Evolutionary conservation across 2,113 vertebrate species (phyloP).

Genomic region (Spizaetus ornatus): DNA sequence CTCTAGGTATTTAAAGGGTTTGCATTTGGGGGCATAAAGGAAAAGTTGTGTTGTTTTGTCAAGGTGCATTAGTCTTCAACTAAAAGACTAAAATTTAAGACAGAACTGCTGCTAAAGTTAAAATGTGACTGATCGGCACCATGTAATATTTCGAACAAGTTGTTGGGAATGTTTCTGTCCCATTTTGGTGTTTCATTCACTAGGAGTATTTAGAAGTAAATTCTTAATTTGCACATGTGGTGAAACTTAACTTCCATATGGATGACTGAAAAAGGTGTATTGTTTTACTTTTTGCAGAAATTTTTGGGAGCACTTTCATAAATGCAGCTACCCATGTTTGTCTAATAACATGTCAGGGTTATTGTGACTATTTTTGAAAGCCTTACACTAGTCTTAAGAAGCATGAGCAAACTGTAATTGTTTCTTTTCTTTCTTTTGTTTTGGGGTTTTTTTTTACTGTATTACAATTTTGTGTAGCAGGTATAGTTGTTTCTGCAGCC

Average conservation of each 20-base stretch:
- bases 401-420: background rate
- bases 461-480: background rate
- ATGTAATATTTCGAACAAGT: background rate
- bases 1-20: background rate
- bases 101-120: background rate
- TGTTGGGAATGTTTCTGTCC: background rate
- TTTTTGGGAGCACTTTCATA: background rate
- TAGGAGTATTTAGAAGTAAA: background rate
- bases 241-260: background rate
- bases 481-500: background rate
- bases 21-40: background rate
- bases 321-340: background rate
- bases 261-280: background rate
- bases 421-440: background rate
- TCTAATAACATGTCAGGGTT: background rate
- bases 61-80: background rate
- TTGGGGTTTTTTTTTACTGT: background rate
- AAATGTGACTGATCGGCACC: background rate
- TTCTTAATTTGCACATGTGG: background rate
- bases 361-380: background rate
- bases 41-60: background rate
- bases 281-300: background rate
- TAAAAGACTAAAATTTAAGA: background rate
- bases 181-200: background rate
- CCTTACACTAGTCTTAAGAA: background rate